Evolutionary conservation across 2,888 invertebrate species (phyloP).

Genomic region (Entomobrya multifasciata): DNA sequence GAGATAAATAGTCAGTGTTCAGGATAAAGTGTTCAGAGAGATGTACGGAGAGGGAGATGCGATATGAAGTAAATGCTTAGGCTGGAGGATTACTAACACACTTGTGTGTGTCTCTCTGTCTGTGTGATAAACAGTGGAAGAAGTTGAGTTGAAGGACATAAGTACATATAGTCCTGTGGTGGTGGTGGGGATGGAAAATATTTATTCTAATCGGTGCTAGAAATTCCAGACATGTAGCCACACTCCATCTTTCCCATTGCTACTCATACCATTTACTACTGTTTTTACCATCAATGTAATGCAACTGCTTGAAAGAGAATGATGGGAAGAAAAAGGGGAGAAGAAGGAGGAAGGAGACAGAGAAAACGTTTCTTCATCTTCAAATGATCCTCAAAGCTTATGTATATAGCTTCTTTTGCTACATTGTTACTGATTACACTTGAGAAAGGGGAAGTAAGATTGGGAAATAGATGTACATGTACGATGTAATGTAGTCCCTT

Average conservation of each 20-base stretch:
- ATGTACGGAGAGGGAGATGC: not conserved
- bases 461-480: not conserved
- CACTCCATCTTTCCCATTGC: conserved; percentile 76
- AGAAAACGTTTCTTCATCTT: conserved; percentile 39
- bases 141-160: conserved; percentile 44
- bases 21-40: not conserved
- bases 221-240: conserved; percentile 76
- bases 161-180: not conserved
- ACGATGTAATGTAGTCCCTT: conserved; percentile 6
- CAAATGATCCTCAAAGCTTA: conserved; percentile 21
- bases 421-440: conserved; percentile 48
- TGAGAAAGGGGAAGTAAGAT: conserved; percentile 53
- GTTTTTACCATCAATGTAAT: not conserved
- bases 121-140: not conserved
- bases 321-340: conserved; percentile 18
- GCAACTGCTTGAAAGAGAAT: not conserved
- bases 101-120: not conserved
- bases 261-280: conserved; percentile 29
- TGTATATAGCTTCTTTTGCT: too few relatives aligned
- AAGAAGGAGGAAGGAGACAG: not conserved
- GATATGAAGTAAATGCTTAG: not conserved
- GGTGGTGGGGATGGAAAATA: conserved; percentile 56
- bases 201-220: conserved; percentile 77
- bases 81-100: conserved; percentile 11
- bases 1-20: not conserved